Conservation (phyloP, 1,140 invertebrate genomes). For the Thrips palmi region DNA sequence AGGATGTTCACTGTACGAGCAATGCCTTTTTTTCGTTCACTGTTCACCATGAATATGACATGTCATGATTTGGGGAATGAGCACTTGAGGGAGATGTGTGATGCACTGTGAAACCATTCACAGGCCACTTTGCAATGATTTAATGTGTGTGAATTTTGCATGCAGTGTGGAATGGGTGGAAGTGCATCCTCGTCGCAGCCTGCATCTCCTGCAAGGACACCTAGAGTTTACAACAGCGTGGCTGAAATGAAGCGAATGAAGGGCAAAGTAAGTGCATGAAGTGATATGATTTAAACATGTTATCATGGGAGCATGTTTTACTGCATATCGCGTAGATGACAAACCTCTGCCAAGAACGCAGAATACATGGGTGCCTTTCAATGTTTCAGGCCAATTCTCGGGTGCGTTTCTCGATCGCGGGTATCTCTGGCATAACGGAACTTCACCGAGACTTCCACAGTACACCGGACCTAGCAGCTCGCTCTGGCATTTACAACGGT, state of each 20-base stretch:
- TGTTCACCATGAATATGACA: too few species aligned
- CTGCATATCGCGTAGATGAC: neutral
- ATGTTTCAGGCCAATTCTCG: conserved; percentile 24
- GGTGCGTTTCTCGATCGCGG: conserved; percentile 32
- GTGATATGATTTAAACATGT: conserved; percentile 2
- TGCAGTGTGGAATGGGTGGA: too few species aligned
- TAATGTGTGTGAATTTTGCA: too few species aligned
- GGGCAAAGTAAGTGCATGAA: conserved; percentile 41
- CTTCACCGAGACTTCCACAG: conserved; percentile 74
- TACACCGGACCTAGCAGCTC: conserved; percentile 55
- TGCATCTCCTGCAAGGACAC: conserved; percentile 41
- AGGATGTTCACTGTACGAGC: too few species aligned
- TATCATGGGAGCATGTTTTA: neutral
- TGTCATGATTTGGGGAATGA: too few species aligned
- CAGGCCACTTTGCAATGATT: too few species aligned
- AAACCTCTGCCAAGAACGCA: conserved; percentile 1
- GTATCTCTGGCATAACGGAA: conserved; percentile 26
- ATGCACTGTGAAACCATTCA: too few species aligned
- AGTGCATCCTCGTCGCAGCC: too few species aligned
- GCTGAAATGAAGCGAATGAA: conserved; percentile 82
- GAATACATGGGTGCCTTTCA: conserved; percentile 3
- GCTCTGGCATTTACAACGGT: conserved; percentile 22
- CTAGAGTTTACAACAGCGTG: conserved; percentile 77
- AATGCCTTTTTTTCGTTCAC: too few species aligned
- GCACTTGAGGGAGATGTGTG: too few species aligned